Percentiles rank a stretch among this genome's conserved stretches.
These are phyloP conservation scores for Entomyzon cyanotis DNA, from an alignment of 2,113 vertebrate species.

Conservation along the genomic window DNA sequence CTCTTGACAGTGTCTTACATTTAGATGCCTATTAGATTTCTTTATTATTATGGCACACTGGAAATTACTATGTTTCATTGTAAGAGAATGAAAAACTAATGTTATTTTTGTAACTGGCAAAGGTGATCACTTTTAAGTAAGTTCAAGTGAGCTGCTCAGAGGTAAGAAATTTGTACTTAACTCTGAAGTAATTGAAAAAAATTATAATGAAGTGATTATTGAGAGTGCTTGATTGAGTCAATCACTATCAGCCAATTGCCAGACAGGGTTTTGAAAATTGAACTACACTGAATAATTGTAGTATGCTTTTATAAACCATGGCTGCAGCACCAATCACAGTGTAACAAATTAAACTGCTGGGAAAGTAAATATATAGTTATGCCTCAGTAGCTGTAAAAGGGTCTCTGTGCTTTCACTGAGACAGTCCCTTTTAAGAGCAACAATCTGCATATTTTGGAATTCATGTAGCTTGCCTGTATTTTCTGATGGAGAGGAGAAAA, in stretches of 20 bases:
- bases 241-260: background rate
- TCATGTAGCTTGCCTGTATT: background rate
- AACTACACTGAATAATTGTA: background rate
- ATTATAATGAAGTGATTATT: background rate
- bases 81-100: background rate
- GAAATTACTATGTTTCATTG: background rate
- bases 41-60: background rate
- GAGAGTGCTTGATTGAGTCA: background rate
- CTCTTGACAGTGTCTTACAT: background rate
- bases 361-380: background rate
- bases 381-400: background rate
- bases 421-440: background rate
- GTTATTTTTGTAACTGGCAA: background rate
- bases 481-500: background rate
- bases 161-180: background rate
- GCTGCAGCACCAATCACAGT: background rate
- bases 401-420: background rate
- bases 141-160: background rate
- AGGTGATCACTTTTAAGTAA: background rate
- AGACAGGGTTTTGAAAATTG: background rate
- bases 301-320: background rate
- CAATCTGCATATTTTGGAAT: background rate
- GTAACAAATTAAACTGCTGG: background rate
- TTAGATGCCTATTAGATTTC: background rate
- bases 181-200: background rate